A percentile compares a stretch with the other conserved stretches of the same genome.
These are phyloP conservation scores for Loxodonta africana DNA, from an alignment of 2,113 vertebrate species.

Conservation along the genomic window DNA sequence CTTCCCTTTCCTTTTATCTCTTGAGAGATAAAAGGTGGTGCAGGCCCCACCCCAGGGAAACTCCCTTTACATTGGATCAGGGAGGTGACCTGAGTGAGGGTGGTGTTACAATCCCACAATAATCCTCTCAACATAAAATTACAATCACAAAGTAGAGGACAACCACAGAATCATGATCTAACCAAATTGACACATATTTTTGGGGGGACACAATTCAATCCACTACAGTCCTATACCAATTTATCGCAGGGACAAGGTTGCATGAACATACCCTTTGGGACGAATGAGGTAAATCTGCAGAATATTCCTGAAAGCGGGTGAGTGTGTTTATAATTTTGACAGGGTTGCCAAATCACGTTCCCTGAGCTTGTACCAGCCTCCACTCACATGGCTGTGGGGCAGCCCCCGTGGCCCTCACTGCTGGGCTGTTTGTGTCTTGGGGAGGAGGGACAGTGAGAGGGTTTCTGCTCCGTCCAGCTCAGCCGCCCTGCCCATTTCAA, in stretches of 20 bases:
- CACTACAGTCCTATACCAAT: not conserved
- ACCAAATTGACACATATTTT: too few species aligned
- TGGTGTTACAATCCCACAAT: too few species aligned
- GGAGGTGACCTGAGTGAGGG: too few species aligned
- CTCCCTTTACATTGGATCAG: too few species aligned
- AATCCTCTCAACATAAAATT: too few species aligned
- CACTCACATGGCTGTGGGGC: accelerated
- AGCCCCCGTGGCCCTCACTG: accelerated
- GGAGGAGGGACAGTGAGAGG: not conserved
- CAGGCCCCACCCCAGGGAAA: too few species aligned
- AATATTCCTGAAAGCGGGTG: not conserved
- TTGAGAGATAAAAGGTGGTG: too few species aligned
- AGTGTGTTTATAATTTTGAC: not conserved
- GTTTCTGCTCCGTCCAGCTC: not conserved
- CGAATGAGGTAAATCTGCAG: not conserved
- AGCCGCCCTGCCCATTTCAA: not conserved
- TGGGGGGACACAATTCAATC: too few species aligned
- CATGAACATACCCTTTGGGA: not conserved
- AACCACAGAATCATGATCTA: too few species aligned
- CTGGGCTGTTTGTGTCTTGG: not conserved
- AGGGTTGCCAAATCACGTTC: too few species aligned
- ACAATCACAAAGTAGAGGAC: too few species aligned
- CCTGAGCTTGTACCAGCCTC: accelerated
- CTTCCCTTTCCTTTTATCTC: too few species aligned
- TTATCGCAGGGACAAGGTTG: not conserved